Conservation (phyloP, 2,888 invertebrate genomes). For the Dinocampus coccinellae region DNA sequence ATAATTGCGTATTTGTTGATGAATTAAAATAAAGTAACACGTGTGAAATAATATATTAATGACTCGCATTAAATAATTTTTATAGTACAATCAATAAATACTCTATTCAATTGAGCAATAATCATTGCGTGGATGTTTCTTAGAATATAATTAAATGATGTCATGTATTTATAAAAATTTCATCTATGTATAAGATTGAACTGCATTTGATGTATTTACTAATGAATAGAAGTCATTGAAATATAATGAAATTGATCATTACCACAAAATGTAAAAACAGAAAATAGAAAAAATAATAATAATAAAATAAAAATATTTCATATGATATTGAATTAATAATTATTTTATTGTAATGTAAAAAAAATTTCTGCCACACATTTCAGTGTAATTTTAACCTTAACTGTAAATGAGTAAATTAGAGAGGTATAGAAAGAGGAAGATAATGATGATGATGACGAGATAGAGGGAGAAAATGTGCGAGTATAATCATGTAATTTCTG, state of each 20-base stretch:
- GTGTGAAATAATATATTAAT: not conserved
- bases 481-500: constrained; percentile 32
- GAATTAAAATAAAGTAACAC: constrained; percentile 21
- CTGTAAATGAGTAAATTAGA: not conserved
- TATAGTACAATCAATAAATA: not conserved
- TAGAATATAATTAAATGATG: too few species aligned
- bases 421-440: not conserved
- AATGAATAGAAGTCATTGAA: too few species aligned
- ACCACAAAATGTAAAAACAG: too few species aligned
- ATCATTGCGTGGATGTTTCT: constrained; percentile 4
- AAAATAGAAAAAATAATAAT: too few species aligned
- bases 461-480: not conserved
- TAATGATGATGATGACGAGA: not conserved
- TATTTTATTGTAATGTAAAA: too few species aligned
- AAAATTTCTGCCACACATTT: too few species aligned
- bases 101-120: not conserved
- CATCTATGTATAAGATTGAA: too few species aligned
- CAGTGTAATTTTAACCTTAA: not conserved
- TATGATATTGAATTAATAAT: not conserved
- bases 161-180: too few species aligned
- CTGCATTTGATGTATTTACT: too few species aligned
- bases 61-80: constrained; percentile 18
- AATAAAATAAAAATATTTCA: too few species aligned
- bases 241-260: too few species aligned
- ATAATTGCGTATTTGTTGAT: not conserved